Percentiles rank a stretch among this genome's conserved stretches.
These are phyloP conservation scores for Nebria salina DNA, from an alignment of 2,888 invertebrate species.

Conservation along the genomic window DNA sequence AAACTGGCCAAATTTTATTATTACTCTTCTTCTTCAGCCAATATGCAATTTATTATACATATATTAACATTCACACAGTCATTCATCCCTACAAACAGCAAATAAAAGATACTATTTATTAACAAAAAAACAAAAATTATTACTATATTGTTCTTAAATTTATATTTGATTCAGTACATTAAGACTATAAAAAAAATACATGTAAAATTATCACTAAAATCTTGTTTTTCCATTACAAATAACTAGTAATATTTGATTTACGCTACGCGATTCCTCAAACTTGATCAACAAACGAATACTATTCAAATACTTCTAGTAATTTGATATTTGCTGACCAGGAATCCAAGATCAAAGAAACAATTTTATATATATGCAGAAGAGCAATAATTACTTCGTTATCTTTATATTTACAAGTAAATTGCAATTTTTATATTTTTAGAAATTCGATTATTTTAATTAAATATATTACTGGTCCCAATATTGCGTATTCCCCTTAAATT, in stretches of 20 bases:
- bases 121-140: neutral
- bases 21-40: slow-evolving; percentile 3
- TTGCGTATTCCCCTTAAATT: neutral
- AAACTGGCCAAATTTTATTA: neutral
- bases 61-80: slow-evolving; percentile 26
- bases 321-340: no score
- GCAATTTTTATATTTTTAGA: neutral
- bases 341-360: no score
- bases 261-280: no score
- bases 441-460: no score
- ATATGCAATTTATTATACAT: slow-evolving; percentile 24
- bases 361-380: no score
- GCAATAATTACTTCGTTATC: no score
- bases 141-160: slow-evolving; percentile 1
- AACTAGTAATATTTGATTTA: no score
- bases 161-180: neutral
- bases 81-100: slow-evolving; percentile 19
- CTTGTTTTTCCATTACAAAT: no score
- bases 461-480: no score
- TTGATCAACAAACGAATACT: no score
- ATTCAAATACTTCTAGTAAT: no score
- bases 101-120: slow-evolving; percentile 8
- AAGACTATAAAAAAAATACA: neutral
- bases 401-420: neutral
- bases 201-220: neutral